phyloP scores from a whole-genome alignment of 2,888 invertebrate species.

The Cephus rjabovi region DNA sequence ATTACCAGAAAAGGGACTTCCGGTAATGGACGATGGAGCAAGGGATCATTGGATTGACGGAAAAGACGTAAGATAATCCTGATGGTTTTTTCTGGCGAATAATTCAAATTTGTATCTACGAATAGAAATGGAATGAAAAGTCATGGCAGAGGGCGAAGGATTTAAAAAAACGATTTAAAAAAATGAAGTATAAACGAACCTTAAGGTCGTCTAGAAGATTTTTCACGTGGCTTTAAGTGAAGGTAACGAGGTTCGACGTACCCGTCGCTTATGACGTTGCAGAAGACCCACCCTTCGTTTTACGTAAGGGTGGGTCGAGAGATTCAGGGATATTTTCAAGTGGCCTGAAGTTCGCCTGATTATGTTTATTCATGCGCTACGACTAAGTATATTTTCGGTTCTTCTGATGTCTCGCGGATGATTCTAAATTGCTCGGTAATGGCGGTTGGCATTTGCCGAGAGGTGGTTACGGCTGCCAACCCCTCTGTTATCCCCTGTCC shows the following conservation, averaged over 20 bases:
- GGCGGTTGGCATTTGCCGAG: constrained; percentile 37
- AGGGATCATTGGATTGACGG: neutral
- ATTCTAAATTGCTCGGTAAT: constrained; percentile 55
- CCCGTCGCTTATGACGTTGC: neutral
- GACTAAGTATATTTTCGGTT: constrained; percentile 50
- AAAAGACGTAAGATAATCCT: neutral
- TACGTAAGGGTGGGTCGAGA: constrained; percentile 35
- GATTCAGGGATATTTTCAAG: constrained; percentile 37
- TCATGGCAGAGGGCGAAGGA: too few relatives aligned
- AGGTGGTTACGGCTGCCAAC: constrained; percentile 30
- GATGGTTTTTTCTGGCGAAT: neutral
- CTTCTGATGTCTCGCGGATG: constrained; percentile 54
- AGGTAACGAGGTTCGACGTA: constrained; percentile 7
- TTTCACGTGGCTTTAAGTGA: neutral
- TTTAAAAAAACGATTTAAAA: neutral
- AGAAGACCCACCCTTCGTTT: constrained; percentile 33
- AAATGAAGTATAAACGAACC: neutral
- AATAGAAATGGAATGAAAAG: neutral
- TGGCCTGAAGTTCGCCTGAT: constrained; percentile 47
- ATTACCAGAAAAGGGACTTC: neutral
- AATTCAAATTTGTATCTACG: neutral
- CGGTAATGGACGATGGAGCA: neutral
- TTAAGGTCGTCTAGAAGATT: neutral
- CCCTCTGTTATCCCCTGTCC: neutral
- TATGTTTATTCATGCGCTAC: constrained; percentile 50